phyloP scores from a whole-genome alignment of 2,113 vertebrate genomes.

The Empidonax traillii region DNA sequence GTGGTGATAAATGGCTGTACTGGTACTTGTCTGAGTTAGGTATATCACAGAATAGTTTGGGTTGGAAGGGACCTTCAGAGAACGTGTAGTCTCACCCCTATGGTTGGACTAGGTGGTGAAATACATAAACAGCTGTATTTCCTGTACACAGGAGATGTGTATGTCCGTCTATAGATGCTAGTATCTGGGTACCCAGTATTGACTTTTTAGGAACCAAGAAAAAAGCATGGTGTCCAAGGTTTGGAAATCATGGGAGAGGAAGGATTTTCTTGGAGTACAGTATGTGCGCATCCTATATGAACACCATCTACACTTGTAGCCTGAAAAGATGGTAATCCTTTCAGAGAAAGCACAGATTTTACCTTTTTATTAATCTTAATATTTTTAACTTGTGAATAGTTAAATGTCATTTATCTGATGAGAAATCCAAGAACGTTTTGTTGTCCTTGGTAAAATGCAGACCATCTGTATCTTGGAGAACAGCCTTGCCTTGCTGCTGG shows the following conservation, averaged over 20 bases:
- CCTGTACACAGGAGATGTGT: not conserved
- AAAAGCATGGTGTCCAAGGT: not conserved
- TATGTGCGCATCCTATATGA: rapidly evolving
- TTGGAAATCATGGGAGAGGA: not conserved
- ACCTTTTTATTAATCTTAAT: not conserved
- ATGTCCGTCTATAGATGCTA: rapidly evolving
- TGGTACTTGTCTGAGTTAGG: not conserved
- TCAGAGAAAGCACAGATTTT: not conserved
- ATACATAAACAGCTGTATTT: not conserved
- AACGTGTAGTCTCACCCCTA: not conserved
- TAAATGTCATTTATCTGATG: not conserved
- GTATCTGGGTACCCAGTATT: not conserved
- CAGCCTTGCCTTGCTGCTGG: not conserved
- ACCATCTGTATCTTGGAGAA: not conserved
- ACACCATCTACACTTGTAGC: not conserved
- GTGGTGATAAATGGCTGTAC: not conserved
- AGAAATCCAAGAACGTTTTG: not conserved
- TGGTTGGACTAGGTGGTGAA: not conserved
- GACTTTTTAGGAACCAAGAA: not conserved
- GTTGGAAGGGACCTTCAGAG: not conserved
- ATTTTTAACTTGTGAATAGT: not conserved
- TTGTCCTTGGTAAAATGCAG: not conserved
- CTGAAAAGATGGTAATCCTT: not conserved
- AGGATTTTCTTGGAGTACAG: not conserved
- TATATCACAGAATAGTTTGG: not conserved